Evolutionary conservation across 2,888 invertebrate genomes (phyloP).

Genomic region (Seira musarum): DNA sequence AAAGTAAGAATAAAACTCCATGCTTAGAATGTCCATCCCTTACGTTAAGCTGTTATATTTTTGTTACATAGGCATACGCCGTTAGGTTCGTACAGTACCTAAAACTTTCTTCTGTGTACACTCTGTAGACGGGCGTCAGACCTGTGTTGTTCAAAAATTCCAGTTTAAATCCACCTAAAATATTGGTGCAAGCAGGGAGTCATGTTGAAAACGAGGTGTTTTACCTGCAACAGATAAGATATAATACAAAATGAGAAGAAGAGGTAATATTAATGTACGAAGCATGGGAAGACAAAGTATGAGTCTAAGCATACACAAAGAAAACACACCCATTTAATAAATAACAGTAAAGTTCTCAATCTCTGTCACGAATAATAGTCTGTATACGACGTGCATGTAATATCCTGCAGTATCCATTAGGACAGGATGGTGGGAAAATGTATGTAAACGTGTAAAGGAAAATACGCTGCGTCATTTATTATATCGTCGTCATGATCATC

Average conservation of each 20-base stretch:
- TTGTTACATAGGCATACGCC: no score
- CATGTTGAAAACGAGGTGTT: neutral
- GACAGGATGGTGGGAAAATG: slow-evolving; percentile 2
- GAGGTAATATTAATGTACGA: neutral
- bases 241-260: neutral
- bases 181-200: no score
- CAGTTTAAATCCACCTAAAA: no score
- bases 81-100: no score
- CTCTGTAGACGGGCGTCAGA: no score
- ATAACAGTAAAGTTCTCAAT: slow-evolving; percentile 52
- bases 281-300: neutral
- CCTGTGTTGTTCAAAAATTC: no score
- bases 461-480: slow-evolving; percentile 17
- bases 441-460: slow-evolving; percentile 3
- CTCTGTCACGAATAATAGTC: slow-evolving; percentile 40
- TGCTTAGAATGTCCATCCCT: no score
- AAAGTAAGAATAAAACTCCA: no score
- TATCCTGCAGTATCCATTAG: slow-evolving; percentile 18
- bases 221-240: slow-evolving; percentile 8
- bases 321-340: slow-evolving; percentile 50
- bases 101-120: no score
- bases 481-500: slow-evolving; percentile 14
- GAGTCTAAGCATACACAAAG: no score
- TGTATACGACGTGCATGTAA: slow-evolving; percentile 1
- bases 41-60: no score